phyloP scores from a whole-genome alignment of 2,888 invertebrate species.

The Scaptomyza cyrtandrae region DNA sequence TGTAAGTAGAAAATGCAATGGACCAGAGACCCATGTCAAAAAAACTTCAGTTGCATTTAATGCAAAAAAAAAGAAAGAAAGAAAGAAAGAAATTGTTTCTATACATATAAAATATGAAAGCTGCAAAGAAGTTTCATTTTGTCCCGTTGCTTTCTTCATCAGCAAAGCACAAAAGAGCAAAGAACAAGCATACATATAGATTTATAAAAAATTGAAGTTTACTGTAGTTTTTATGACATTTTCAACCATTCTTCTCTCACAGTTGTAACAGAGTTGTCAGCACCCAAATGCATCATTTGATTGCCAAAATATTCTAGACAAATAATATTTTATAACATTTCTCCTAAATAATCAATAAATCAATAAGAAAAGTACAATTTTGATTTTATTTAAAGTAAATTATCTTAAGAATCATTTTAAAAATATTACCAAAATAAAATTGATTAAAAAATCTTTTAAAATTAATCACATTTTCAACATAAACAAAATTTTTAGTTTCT shows the following conservation, averaged over 20 bases:
- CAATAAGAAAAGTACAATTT: too few relatives aligned
- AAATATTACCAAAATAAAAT: too few relatives aligned
- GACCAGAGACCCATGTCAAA: background rate
- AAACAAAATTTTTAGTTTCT: too few relatives aligned
- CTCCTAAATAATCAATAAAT: too few relatives aligned
- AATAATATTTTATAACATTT: too few relatives aligned
- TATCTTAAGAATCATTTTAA: too few relatives aligned
- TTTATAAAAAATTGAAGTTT: constrained; percentile 14
- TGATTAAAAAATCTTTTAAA: too few relatives aligned
- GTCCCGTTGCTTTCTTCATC: constrained; percentile 14
- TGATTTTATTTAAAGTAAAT: too few relatives aligned
- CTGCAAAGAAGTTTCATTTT: constrained; percentile 13
- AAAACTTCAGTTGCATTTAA: constrained; percentile 33
- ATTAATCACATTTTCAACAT: too few relatives aligned
- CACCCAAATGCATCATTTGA: background rate
- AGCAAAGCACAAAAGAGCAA: constrained; percentile 7
- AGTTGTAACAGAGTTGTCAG: background rate
- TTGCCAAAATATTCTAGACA: too few relatives aligned
- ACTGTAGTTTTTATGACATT: constrained; percentile 17
- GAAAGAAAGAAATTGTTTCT: background rate
- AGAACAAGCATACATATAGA: background rate
- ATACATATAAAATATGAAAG: too few relatives aligned
- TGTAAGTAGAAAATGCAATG: constrained; percentile 10
- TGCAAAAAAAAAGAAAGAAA: constrained; percentile 12
- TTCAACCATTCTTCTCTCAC: background rate